Conservation (phyloP, 2,113 vertebrate genomes). For the Datnioides undecimradiatus region DNA sequence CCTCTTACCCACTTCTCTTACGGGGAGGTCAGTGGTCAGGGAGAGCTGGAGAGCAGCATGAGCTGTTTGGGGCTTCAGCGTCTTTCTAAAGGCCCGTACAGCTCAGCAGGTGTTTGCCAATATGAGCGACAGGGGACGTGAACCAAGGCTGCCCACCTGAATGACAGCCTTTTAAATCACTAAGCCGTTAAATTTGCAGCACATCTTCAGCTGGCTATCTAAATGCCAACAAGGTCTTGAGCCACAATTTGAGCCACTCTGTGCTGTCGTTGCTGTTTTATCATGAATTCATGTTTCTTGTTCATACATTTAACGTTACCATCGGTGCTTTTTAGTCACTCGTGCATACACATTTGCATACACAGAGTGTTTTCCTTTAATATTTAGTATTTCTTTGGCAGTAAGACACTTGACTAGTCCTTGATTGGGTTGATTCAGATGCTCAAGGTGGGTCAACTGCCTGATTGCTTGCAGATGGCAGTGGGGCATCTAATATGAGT, state of each 20-base stretch:
- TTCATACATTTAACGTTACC: conserved; percentile 16
- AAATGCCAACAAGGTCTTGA: neutral
- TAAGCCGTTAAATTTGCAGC: neutral
- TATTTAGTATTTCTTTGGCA: neutral
- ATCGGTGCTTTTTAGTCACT: neutral
- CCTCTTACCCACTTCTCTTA: neutral
- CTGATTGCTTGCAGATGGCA: conserved; percentile 8
- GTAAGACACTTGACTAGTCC: neutral
- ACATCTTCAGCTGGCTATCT: conserved; percentile 8
- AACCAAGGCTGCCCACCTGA: conserved; percentile 6
- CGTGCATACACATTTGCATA: conserved; percentile 1
- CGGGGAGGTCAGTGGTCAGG: conserved; percentile 12
- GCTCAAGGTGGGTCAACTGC: neutral
- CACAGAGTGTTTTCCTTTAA: neutral
- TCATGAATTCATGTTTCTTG: conserved; percentile 6
- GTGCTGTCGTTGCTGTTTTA: neutral
- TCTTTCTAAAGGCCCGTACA: neutral
- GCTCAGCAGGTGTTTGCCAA: conserved; percentile 20
- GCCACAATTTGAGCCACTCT: neutral
- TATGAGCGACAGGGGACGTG: neutral
- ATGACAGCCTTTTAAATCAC: neutral
- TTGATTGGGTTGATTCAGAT: conserved; percentile 6
- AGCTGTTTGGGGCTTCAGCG: neutral
- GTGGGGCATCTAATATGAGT: neutral
- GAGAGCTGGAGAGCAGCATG: neutral